These are phyloP conservation scores for Petrolisthes cinctipes DNA, from an alignment of 2,888 invertebrate genomes.

Conservation along the genomic window DNA sequence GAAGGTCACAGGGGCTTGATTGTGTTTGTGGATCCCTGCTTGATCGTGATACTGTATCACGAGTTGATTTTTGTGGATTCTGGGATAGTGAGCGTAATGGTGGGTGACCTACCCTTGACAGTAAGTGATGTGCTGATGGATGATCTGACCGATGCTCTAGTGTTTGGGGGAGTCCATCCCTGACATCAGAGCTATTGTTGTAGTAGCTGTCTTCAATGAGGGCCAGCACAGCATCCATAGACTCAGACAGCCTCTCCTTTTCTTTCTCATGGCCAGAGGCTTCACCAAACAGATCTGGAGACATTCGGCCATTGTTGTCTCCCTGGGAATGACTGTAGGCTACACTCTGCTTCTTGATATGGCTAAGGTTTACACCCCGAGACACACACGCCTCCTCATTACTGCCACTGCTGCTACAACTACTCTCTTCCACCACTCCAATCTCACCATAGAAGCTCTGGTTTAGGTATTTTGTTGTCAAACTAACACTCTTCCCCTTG, in stretches of 20 bases:
- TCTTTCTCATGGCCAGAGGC: neutral
- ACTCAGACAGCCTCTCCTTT: neutral
- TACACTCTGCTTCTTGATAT: neutral
- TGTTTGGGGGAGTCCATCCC: neutral
- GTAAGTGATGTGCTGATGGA: neutral
- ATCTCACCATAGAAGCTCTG: neutral
- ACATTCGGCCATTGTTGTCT: neutral
- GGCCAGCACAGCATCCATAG: conserved; percentile 7
- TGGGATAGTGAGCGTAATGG: neutral
- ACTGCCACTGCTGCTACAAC: neutral
- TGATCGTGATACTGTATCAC: neutral
- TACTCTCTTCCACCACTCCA: conserved; percentile 17
- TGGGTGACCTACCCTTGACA: neutral
- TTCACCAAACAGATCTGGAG: conserved; percentile 34
- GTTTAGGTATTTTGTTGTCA: too few species aligned
- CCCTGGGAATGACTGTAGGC: neutral
- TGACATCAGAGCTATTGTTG: neutral
- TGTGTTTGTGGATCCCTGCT: neutral
- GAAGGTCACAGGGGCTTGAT: neutral
- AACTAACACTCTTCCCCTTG: too few species aligned
- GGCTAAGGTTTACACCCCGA: neutral
- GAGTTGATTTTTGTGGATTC: neutral
- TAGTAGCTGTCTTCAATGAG: conserved; percentile 11
- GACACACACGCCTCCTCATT: neutral
- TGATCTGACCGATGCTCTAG: neutral